Conservation (phyloP, 30 jellyfish, hydroid and myxozoan species). For the Pelagia noctiluca region DNA sequence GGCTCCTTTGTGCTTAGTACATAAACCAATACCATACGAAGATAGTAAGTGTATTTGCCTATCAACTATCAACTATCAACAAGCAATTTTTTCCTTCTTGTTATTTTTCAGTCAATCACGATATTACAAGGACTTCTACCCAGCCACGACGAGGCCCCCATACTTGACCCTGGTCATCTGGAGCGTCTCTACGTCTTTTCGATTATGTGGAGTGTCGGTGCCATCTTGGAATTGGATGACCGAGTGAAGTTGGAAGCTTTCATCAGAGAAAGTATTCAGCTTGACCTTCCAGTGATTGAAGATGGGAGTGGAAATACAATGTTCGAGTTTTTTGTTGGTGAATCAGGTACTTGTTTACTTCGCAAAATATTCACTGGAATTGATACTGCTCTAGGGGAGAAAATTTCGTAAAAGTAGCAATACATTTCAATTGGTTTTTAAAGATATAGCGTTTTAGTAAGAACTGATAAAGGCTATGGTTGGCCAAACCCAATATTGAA, state of each 20-base stretch:
- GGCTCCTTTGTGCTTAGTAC: neutral
- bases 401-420: no score
- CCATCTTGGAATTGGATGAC: constrained; percentile 80
- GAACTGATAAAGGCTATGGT: no score
- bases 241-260: constrained; percentile 69
- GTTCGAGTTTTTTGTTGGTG: constrained; percentile 76
- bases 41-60: neutral
- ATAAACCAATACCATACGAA: neutral
- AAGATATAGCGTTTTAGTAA: no score
- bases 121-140: constrained; percentile 79
- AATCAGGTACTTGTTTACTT: constrained; percentile 39
- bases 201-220: constrained; percentile 91
- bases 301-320: constrained; percentile 72
- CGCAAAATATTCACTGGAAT: neutral
- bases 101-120: constrained; percentile 61
- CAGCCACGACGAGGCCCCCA: constrained; percentile 58
- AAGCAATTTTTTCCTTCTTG: neutral
- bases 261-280: constrained; percentile 48
- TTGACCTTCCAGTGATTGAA: constrained; percentile 67
- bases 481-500: no score
- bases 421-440: no score
- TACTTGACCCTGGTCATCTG: constrained; percentile 45
- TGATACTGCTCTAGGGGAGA: no score
- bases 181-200: constrained; percentile 79
- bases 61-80: neutral